Evolutionary conservation across 1,140 invertebrate species (phyloP).

Genomic region (Akabosia matsudoensis): DNA sequence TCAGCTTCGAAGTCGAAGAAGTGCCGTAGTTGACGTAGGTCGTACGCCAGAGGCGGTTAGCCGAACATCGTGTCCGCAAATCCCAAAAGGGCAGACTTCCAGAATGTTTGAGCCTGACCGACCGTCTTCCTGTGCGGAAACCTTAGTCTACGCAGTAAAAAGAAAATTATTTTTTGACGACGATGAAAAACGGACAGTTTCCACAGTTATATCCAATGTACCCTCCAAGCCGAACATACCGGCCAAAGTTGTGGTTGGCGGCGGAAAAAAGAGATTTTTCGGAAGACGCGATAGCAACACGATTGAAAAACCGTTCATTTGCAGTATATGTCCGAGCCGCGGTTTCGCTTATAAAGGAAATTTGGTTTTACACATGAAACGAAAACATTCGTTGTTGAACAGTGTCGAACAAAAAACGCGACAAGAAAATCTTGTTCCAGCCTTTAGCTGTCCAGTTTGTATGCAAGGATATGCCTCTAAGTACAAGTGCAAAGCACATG

Average conservation of each 20-base stretch:
- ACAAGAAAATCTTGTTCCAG: not conserved
- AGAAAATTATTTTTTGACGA: not conserved
- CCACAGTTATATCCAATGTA: no score
- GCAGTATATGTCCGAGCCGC: not conserved
- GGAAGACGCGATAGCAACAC: not conserved
- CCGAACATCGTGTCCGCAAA: no score
- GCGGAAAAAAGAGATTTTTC: not conserved
- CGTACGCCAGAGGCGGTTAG: not conserved
- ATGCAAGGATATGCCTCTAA: conserved; percentile 22
- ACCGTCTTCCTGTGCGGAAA: no score
- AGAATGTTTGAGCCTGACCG: no score
- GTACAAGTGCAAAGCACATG: conserved; percentile 29
- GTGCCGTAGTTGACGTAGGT: not conserved
- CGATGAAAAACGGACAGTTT: not conserved
- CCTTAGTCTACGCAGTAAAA: not conserved
- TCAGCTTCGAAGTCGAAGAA: not conserved
- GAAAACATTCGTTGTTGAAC: not conserved
- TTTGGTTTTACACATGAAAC: conserved; percentile 7
- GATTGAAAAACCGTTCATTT: not conserved
- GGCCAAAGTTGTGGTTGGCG: not conserved
- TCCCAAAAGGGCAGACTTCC: no score
- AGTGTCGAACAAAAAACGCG: not conserved
- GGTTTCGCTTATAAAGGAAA: conserved; percentile 4
- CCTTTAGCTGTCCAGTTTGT: conserved; percentile 31
- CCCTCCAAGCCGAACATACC: no score